Percentiles rank a stretch among this genome's conserved stretches.
These are phyloP conservation scores for Campylomormyrus numenius DNA, from an alignment of 2,113 vertebrate species.

Conservation along the genomic window DNA sequence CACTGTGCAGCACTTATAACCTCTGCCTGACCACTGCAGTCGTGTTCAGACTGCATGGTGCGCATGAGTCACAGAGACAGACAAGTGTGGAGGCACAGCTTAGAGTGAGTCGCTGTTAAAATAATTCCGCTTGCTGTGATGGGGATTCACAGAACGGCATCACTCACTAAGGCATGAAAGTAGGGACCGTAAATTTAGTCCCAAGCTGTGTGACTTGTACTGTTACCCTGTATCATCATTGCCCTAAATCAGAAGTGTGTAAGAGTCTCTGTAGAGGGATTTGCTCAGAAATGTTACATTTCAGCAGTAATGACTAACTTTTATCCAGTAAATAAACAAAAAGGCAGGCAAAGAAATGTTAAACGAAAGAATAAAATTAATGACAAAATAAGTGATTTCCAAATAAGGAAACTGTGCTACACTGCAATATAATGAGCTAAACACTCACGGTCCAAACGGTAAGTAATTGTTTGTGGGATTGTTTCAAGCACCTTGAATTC, in stretches of 20 bases:
- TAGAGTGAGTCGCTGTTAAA: constrained; percentile 4
- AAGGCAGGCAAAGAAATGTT: background rate
- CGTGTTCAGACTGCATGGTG: background rate
- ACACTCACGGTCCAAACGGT: background rate
- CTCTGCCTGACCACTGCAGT: constrained; percentile 9
- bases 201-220: background rate
- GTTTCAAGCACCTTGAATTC: background rate
- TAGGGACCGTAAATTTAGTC: background rate
- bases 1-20: constrained; percentile 2
- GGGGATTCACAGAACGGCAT: background rate
- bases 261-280: background rate
- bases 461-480: background rate
- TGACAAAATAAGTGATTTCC: background rate
- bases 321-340: background rate
- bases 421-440: background rate
- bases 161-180: background rate
- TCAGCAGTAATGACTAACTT: background rate
- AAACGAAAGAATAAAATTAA: background rate
- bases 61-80: constrained; percentile 3
- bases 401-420: background rate
- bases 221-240: background rate
- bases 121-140: background rate
- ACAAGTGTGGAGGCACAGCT: background rate
- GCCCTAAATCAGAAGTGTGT: background rate
- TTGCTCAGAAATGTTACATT: background rate